Percentiles rank a stretch among this genome's conserved stretches.
Conservation (phyloP, 2,113 vertebrate genomes). For the Nothoprocta pentlandii region DNA sequence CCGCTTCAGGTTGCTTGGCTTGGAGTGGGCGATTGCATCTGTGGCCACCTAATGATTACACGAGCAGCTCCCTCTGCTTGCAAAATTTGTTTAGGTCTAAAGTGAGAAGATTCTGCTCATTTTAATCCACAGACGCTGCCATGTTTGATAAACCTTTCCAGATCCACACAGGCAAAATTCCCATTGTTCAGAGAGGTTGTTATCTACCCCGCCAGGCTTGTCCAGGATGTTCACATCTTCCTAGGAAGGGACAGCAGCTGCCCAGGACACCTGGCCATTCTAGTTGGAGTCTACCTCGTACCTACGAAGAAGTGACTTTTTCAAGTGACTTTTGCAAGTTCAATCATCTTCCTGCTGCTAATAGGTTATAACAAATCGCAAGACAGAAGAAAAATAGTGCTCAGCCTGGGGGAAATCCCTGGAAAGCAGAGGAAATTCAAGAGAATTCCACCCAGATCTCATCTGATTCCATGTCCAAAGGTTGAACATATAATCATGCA, state of each 20-base stretch:
- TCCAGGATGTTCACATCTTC: neutral
- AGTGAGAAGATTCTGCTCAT: neutral
- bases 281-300: neutral
- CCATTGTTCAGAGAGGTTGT: neutral
- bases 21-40: neutral
- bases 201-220: neutral
- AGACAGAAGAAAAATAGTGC: neutral
- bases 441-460: neutral
- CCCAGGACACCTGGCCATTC: neutral
- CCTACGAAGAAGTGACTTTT: neutral
- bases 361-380: neutral
- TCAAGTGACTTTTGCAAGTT: neutral
- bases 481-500: neutral
- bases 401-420: neutral
- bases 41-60: neutral
- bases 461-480: neutral
- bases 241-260: neutral
- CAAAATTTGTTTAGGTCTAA: neutral
- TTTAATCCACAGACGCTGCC: accelerated
- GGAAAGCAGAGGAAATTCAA: neutral
- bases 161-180: neutral
- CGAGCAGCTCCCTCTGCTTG: neutral
- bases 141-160: neutral
- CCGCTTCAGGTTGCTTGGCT: neutral
- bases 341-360: neutral